Base-by-base conservation (phyloP, 2,113 vertebrate species). In the Pedetes capensis region DNA sequence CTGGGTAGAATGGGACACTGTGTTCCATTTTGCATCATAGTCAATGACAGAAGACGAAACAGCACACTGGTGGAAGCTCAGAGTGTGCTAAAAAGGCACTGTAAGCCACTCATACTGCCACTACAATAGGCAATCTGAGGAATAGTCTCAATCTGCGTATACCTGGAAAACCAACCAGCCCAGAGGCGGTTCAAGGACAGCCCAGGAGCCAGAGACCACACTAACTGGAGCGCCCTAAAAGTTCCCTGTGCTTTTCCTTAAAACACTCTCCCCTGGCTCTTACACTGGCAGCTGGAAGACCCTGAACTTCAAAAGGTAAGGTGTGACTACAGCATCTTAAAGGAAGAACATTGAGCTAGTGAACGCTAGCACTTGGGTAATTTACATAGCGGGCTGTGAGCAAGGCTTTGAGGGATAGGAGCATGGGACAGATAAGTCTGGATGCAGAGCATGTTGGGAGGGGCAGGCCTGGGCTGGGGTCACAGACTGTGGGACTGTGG, bases 61-160 rank as follows among this genome's bases (percentile, higher is more conserved):
- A 22, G 86, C 51, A 17, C 4, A 14, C 20, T 5, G 16, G 71
- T 1, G 3, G 66, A 14, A 16, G 27, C 34, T 0, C 1, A 29
- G 51, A 59, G 13, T 34, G 3, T 25, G 57, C 39, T 34, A 8
- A 10, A 32, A 29, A 17, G 34, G 18, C 32, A 20, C 0, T 5
- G 2, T 1, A 3, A 3, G 59, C 69, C 20, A 2, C 5, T 14
- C 49, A 0, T 2, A 0, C 4, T 0, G 23, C 22, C 8, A 9
- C 2, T 22, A 23, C 25, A 18, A 37, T 16, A 6, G 74, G 80
- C 47, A 6, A 3, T 0, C 9, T 55, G 81, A 39, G 23, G 18
- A 10, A 6, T 0, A 6, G 42, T 29, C 44, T 32, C 13, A 25
- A 18, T 34, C 53, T 9, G 4, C 3, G 8, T 0, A 1, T 3